Conservation (phyloP, 1,140 invertebrate genomes). For the Goniozus legneri region DNA sequence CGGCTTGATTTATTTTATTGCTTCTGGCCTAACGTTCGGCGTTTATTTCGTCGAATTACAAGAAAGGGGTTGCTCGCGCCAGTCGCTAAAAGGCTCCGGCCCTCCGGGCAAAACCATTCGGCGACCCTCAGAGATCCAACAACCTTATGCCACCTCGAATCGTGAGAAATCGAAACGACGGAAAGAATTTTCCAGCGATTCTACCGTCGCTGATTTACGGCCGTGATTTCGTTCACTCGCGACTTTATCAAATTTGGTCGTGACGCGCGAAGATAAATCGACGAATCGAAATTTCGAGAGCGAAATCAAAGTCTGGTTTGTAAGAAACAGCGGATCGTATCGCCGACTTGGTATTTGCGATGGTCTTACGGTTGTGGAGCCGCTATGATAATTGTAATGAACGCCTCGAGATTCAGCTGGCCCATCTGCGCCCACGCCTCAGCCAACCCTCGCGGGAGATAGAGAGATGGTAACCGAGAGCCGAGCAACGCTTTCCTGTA, state of each 20-base stretch:
- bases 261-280: no score
- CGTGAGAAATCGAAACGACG: background rate
- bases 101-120: constrained; percentile 8
- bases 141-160: constrained; percentile 20
- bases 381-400: constrained; percentile 54
- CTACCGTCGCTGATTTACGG: no score
- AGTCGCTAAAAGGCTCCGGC: constrained; percentile 30
- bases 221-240: no score
- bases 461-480: no score
- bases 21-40: constrained; percentile 36
- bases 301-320: constrained; percentile 14
- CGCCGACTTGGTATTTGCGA: constrained; percentile 28
- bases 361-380: constrained; percentile 44
- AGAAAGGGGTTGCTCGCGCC: constrained; percentile 36
- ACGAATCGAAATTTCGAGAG: no score
- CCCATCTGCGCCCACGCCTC: constrained; percentile 47
- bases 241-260: no score
- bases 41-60: constrained; percentile 38
- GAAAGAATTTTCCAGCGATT: background rate
- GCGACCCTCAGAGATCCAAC: constrained; percentile 10
- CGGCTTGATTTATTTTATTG: constrained; percentile 37
- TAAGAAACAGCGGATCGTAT: constrained; percentile 13
- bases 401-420: constrained; percentile 47
- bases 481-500: constrained; percentile 30
- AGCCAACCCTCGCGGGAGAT: constrained; percentile 29